Evolutionary conservation across 2,888 invertebrate species (phyloP).

Genomic region (Dermolepida albohirtum): DNA sequence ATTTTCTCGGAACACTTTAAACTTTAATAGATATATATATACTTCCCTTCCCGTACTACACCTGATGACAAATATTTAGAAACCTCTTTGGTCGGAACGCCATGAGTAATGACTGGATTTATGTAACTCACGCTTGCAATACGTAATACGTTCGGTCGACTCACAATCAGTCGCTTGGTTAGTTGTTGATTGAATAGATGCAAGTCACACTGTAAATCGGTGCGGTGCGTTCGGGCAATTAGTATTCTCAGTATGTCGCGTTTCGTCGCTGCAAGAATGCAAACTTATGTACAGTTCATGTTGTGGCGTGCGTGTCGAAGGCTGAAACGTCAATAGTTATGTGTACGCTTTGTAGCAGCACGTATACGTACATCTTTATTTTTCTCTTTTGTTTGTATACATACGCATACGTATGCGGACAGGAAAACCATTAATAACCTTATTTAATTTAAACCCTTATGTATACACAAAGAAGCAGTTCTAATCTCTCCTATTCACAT

Average conservation of each 20-base stretch:
- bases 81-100: no score
- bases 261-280: slow-evolving; percentile 31
- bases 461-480: no score
- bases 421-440: no score
- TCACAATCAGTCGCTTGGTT: background rate
- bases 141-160: slow-evolving; percentile 3
- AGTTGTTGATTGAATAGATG: slow-evolving; percentile 11
- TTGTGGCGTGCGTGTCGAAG: slow-evolving; percentile 30
- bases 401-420: no score
- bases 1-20: no score
- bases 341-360: slow-evolving; percentile 9
- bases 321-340: slow-evolving; percentile 31
- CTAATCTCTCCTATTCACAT: no score
- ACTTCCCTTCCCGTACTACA: no score
- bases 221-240: slow-evolving; percentile 24
- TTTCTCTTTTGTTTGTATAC: no score
- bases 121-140: background rate
- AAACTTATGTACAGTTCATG: slow-evolving; percentile 30
- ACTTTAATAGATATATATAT: no score
- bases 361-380: background rate
- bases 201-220: slow-evolving; percentile 21
- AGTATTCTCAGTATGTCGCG: slow-evolving; percentile 32
- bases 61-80: no score
- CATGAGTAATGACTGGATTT: no score
- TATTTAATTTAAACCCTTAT: no score